Conservation (phyloP, 2,797 vertebrate species). For the Eospalax fontanierii region DNA sequence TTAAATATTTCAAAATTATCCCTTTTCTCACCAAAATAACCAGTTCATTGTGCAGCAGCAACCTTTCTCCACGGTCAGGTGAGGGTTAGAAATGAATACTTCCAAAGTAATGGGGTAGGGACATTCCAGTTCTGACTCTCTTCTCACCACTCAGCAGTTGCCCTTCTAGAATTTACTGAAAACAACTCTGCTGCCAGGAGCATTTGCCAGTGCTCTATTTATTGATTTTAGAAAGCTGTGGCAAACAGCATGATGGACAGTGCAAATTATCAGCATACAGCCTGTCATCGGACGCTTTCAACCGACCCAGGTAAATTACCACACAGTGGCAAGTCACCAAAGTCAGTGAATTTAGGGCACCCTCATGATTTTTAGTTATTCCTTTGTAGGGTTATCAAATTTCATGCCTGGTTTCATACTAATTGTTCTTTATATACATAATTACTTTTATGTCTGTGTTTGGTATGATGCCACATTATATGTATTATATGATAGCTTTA, state of each 20-base stretch:
- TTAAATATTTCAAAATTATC: neutral
- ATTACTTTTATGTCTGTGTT: constrained; percentile 69
- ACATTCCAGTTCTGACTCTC: constrained; percentile 83
- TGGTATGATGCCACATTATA: neutral
- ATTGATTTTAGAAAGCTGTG: constrained; percentile 90
- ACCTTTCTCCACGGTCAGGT: neutral
- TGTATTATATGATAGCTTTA: neutral
- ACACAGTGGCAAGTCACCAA: constrained; percentile 86
- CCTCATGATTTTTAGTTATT: constrained; percentile 81
- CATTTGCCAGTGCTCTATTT: constrained; percentile 89
- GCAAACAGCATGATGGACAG: constrained; percentile 87
- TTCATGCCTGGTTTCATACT: constrained; percentile 82
- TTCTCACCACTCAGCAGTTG: constrained; percentile 85
- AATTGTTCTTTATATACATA: constrained; percentile 81
- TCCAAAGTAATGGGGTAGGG: neutral
- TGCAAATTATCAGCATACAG: constrained; percentile 88
- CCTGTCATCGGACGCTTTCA: constrained; percentile 87
- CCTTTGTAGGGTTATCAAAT: constrained; percentile 82
- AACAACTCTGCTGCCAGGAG: constrained; percentile 89
- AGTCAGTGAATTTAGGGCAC: constrained; percentile 80
- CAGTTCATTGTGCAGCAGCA: neutral
- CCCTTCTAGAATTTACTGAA: constrained; percentile 90
- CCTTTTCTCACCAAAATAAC: constrained; percentile 29
- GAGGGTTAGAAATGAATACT: constrained; percentile 8
- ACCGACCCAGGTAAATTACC: constrained; percentile 81